These are phyloP conservation scores for Pogona vitticeps DNA, from an alignment of 2,113 vertebrate genomes.

Conservation along the genomic window DNA sequence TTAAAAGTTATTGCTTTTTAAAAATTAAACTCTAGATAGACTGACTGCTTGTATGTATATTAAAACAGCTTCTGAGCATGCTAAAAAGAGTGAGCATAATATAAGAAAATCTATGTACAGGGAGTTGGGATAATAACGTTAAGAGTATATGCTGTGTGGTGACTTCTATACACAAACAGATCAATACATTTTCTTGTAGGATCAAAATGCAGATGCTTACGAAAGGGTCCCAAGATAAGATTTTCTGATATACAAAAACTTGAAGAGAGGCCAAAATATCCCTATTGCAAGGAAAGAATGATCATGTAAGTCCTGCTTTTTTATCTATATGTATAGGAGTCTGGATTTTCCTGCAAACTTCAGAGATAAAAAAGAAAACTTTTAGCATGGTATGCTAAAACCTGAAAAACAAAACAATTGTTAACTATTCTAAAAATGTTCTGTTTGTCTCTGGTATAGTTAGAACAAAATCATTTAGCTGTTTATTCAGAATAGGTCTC, in stretches of 20 bases:
- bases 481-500: not conserved
- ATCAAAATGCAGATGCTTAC: slow-evolving; percentile 96
- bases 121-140: not conserved
- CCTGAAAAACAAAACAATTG: not conserved
- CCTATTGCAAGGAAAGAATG: slow-evolving; percentile 97
- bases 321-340: slow-evolving; percentile 11
- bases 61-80: not conserved
- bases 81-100: not conserved
- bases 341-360: slow-evolving; percentile 49
- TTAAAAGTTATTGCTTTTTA: not conserved
- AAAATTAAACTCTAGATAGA: not conserved
- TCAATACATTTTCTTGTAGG: slow-evolving; percentile 76
- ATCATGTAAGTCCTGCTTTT: slow-evolving; percentile 88
- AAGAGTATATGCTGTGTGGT: slow-evolving; percentile 19
- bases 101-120: not conserved
- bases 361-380: not conserved
- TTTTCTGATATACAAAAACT: slow-evolving; percentile 97
- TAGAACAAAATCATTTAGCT: not conserved
- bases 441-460: rapidly evolving
- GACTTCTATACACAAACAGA: slow-evolving; percentile 44
- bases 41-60: not conserved
- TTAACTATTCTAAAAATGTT: not conserved
- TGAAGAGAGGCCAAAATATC: slow-evolving; percentile 97
- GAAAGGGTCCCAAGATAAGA: slow-evolving; percentile 97
- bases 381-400: not conserved